A percentile compares a stretch with the other conserved stretches of the same genome.
Conservation (phyloP, 2,113 vertebrate genomes). For the Phoxinus phoxinus region DNA sequence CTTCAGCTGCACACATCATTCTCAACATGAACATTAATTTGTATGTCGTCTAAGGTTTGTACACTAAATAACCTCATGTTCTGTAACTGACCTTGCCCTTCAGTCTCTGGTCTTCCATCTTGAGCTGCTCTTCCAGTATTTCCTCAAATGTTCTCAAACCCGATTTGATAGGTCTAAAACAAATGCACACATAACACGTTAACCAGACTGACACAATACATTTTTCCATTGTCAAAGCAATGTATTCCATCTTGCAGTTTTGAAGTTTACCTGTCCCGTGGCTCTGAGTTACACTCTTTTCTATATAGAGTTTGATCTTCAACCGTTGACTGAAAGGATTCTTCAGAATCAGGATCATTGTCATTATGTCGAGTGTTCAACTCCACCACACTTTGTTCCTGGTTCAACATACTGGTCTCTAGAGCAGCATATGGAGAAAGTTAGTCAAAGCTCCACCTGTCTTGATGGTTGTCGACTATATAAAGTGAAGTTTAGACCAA, state of each 20-base stretch:
- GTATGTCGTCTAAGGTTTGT: neutral
- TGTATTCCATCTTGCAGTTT: neutral
- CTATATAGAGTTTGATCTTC: conserved; percentile 22
- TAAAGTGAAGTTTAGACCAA: neutral
- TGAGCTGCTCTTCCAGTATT: conserved; percentile 90
- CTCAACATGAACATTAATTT: neutral
- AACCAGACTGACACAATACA: neutral
- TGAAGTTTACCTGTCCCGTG: conserved; percentile 65
- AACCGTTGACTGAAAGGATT: conserved; percentile 3
- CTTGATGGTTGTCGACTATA: neutral
- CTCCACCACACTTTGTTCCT: conserved; percentile 40
- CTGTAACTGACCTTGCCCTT: conserved; percentile 77
- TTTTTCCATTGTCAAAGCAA: neutral
- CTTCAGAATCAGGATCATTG: conserved; percentile 24
- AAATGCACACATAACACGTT: neutral
- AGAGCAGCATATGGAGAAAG: neutral
- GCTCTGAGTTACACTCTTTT: conserved; percentile 6
- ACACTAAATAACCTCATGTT: neutral
- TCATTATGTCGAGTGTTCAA: conserved; percentile 8
- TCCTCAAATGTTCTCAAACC: conserved; percentile 89
- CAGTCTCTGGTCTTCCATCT: conserved; percentile 84
- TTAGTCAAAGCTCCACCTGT: neutral
- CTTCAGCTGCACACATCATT: neutral
- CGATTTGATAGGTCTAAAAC: conserved; percentile 84
- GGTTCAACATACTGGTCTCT: conserved; percentile 51